These are phyloP conservation scores for Cynopterus brachyotis DNA, from an alignment of 2,113 vertebrate species.

Conservation along the genomic window DNA sequence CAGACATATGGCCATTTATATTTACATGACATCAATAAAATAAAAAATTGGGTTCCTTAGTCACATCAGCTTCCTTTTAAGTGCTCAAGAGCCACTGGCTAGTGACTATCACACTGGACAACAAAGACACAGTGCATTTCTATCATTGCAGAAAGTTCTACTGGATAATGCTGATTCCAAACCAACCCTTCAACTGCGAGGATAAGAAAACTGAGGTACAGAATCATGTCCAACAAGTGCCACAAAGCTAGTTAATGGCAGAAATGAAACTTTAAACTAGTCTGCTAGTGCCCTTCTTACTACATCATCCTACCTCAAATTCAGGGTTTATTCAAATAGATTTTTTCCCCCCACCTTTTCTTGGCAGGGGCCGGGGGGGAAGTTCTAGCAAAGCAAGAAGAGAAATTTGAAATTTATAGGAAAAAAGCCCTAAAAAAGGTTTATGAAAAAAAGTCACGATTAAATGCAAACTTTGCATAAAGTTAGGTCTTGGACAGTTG, in stretches of 20 bases:
- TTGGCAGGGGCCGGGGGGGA: not conserved
- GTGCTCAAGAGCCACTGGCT: not conserved
- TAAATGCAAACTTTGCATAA: not conserved
- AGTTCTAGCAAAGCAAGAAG: constrained; percentile 11
- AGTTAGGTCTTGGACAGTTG: not conserved
- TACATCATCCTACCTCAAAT: not conserved
- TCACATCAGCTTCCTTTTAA: not conserved
- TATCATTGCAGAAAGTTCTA: not conserved
- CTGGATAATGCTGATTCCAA: not conserved
- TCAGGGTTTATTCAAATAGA: not conserved
- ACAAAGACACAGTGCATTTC: not conserved
- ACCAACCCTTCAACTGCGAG: not conserved
- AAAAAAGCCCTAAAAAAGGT: not conserved
- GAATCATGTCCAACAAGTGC: not conserved
- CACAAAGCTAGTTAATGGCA: not conserved
- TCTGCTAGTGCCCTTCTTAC: not conserved
- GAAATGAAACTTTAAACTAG: not conserved
- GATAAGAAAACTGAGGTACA: not conserved
- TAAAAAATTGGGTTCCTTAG: not conserved
- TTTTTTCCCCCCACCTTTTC: not conserved
- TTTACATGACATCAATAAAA: not conserved
- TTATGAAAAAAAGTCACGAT: not conserved
- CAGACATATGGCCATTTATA: not conserved
- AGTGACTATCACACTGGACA: not conserved
- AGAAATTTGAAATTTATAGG: not conserved